Conservation (phyloP, 2,113 vertebrate species). For the Toxotes chatareus region DNA sequence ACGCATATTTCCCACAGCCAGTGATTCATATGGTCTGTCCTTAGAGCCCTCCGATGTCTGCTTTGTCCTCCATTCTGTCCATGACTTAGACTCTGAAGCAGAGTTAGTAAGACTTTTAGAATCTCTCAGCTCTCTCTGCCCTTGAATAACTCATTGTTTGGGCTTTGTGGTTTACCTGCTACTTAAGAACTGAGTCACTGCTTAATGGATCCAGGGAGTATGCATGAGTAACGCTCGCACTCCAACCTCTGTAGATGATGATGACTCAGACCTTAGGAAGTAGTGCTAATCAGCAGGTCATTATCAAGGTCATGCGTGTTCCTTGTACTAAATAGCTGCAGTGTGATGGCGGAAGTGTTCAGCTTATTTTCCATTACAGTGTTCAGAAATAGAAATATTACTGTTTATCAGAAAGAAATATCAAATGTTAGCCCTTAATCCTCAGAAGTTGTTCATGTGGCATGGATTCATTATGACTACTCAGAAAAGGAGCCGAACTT, state of each 20-base stretch:
- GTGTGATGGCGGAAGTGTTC: not conserved
- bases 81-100: not conserved
- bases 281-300: constrained; percentile 23
- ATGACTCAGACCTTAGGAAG: constrained; percentile 71
- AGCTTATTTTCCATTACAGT: not conserved
- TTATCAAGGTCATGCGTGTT: constrained; percentile 14
- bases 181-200: constrained; percentile 48
- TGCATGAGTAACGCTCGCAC: constrained; percentile 45
- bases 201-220: constrained; percentile 32
- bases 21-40: constrained; percentile 22
- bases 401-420: not conserved
- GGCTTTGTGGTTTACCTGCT: constrained; percentile 36
- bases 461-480: not conserved
- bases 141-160: constrained; percentile 39
- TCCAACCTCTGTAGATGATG: constrained; percentile 11
- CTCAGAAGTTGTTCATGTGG: not conserved
- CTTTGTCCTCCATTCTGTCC: not conserved
- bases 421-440: not conserved
- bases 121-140: not conserved
- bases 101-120: constrained; percentile 11
- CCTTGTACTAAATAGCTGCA: not conserved
- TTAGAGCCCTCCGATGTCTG: not conserved
- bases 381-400: not conserved
- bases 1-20: not conserved
- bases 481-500: not conserved